Evolutionary conservation across 2,113 vertebrate genomes (phyloP).

Genomic region (Scopus umbretta): DNA sequence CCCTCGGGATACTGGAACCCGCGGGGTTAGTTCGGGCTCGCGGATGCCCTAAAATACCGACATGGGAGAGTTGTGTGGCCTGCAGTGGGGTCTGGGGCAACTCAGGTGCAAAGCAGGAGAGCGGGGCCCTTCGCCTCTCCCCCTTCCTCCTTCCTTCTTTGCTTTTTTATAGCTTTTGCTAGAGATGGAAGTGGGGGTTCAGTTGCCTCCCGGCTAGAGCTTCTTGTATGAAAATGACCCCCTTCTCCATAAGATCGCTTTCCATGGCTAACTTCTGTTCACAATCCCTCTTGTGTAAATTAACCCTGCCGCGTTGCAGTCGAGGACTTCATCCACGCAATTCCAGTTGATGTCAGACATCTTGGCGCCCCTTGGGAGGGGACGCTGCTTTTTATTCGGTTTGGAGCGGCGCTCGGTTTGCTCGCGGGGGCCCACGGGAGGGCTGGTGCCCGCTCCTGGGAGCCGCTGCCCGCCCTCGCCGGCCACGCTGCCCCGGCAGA

Average conservation of each 20-base stretch:
- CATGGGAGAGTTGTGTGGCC: not conserved
- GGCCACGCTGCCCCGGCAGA: not conserved
- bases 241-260: not conserved
- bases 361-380: not conserved
- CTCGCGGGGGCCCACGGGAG: not conserved
- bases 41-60: not conserved
- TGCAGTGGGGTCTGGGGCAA: not conserved
- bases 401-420: accelerated
- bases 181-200: not conserved
- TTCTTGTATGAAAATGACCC: not conserved
- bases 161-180: not conserved
- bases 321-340: not conserved
- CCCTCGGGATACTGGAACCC: not conserved
- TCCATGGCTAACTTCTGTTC: not conserved
- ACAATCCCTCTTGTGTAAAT: not conserved
- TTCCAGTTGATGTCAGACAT: not conserved
- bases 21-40: not conserved
- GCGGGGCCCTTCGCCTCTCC: not conserved
- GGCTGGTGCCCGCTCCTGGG: not conserved
- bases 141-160: not conserved
- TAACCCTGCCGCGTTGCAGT: not conserved
- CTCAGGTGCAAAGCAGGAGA: not conserved
- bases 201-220: not conserved
- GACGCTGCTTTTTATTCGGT: not conserved
- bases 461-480: not conserved